Conservation (phyloP, 2,113 vertebrate species). For the Bubo blakistoni region DNA sequence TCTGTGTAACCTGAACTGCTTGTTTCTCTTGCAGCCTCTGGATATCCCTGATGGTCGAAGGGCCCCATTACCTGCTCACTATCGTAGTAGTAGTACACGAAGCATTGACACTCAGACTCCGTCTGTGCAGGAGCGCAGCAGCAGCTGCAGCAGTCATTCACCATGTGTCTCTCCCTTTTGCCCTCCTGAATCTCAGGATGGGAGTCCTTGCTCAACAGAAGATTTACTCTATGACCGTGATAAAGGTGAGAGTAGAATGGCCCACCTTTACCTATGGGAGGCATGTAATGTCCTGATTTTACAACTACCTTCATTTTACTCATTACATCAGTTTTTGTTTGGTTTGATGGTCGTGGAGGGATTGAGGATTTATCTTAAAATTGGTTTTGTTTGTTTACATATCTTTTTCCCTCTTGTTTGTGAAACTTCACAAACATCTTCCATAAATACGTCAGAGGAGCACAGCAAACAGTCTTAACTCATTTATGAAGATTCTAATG, state of each 20-base stretch:
- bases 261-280: background rate
- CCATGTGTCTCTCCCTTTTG: conserved; percentile 85
- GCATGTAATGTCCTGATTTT: conserved; percentile 54
- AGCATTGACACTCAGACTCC: conserved; percentile 93
- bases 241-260: conserved; percentile 83
- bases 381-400: conserved; percentile 65
- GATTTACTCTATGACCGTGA: conserved; percentile 90
- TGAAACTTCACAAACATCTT: conserved; percentile 80
- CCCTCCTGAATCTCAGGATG: conserved; percentile 89
- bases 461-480: conserved; percentile 68
- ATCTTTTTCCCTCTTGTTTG: conserved; percentile 70
- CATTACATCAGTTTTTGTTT: conserved; percentile 71
- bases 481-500: conserved; percentile 34
- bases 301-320: conserved; percentile 65
- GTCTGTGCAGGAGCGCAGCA: conserved; percentile 84
- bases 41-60: conserved; percentile 89
- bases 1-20: background rate
- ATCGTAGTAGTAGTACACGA: conserved; percentile 84
- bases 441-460: conserved; percentile 79
- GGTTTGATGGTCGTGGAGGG: conserved; percentile 47
- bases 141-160: conserved; percentile 85
- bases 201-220: conserved; percentile 89
- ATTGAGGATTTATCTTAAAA: conserved; percentile 47
- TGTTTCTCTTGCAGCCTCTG: conserved; percentile 77
- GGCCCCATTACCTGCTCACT: conserved; percentile 86